These are phyloP conservation scores for Idaea straminata DNA, from an alignment of 2,888 invertebrate genomes.

Conservation along the genomic window DNA sequence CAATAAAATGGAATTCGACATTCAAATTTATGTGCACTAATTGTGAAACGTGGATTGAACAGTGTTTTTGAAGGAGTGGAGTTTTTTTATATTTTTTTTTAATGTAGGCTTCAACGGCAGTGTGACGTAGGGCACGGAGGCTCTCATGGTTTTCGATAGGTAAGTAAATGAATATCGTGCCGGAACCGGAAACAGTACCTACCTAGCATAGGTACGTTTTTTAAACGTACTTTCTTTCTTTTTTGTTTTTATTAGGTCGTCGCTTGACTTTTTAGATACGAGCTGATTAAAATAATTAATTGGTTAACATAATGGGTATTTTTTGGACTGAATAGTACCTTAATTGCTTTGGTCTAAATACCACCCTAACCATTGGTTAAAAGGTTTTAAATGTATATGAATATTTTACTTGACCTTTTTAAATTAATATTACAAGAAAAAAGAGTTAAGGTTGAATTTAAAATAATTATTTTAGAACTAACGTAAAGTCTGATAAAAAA, in stretches of 20 bases:
- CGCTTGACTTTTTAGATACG: conserved; percentile 8
- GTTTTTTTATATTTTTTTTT: conserved; percentile 48
- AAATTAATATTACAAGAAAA: no score
- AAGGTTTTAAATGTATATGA: no score
- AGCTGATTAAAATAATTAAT: conserved; percentile 2
- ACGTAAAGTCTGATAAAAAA: no score
- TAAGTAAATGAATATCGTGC: conserved; percentile 68
- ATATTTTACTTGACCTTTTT: no score
- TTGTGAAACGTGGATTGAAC: conserved; percentile 27
- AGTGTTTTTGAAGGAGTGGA: conserved; percentile 10
- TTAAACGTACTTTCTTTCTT: conserved; percentile 6
- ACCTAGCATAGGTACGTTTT: conserved; percentile 8
- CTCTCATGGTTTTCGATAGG: conserved; percentile 43
- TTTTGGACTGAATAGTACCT: no score
- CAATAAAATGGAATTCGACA: conserved; percentile 53
- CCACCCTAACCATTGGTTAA: no score
- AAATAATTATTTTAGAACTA: no score
- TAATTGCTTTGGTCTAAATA: no score
- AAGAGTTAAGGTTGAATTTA: no score
- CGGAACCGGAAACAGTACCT: conserved; percentile 33
- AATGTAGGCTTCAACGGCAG: conserved; percentile 36
- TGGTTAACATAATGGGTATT: conserved; percentile 9
- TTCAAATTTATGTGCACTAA: conserved; percentile 44
- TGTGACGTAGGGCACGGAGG: conserved; percentile 35
- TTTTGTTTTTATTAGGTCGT: conserved; percentile 14